A percentile compares a stretch with the other conserved stretches of the same genome.
Evolutionary conservation across 2,797 vertebrate genomes (phyloP).

Genomic region (Garrulus glandarius): DNA sequence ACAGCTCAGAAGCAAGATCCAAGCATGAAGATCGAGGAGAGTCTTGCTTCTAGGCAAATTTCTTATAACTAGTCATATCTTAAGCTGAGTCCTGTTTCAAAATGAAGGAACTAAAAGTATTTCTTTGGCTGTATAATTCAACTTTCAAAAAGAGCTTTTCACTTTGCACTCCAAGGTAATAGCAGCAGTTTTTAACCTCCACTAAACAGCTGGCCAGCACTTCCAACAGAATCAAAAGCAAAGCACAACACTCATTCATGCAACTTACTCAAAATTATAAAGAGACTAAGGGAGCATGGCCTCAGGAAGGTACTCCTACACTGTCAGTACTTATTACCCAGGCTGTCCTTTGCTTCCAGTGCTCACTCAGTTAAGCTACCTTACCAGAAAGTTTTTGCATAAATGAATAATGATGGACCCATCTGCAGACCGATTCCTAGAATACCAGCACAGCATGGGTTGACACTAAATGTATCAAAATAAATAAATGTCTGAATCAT

Average conservation of each 20-base stretch:
- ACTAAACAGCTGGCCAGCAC: not conserved
- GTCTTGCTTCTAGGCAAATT: not conserved
- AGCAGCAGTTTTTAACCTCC: not conserved
- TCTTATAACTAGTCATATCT: not conserved
- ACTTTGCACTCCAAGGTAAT: not conserved
- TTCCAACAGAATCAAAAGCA: not conserved
- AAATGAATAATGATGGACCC: not conserved
- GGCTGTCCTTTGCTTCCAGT: not conserved
- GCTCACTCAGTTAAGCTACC: not conserved
- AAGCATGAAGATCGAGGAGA: accelerated
- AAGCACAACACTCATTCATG: not conserved
- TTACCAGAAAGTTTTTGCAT: not conserved
- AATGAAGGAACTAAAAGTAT: not conserved
- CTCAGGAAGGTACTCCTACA: not conserved
- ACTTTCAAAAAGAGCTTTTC: not conserved
- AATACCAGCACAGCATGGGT: not conserved
- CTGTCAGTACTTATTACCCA: not conserved
- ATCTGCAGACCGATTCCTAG: not conserved
- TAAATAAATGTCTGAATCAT: not conserved
- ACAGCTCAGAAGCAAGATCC: not conserved
- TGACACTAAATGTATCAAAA: not conserved
- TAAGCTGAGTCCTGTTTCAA: not conserved
- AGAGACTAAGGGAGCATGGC: not conserved
- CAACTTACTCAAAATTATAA: not conserved
- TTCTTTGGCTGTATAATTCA: not conserved